A percentile compares a stretch with the other conserved stretches of the same genome.
Evolutionary conservation across 2,888 invertebrate species (phyloP).

Genomic region (Dione vanillae): DNA sequence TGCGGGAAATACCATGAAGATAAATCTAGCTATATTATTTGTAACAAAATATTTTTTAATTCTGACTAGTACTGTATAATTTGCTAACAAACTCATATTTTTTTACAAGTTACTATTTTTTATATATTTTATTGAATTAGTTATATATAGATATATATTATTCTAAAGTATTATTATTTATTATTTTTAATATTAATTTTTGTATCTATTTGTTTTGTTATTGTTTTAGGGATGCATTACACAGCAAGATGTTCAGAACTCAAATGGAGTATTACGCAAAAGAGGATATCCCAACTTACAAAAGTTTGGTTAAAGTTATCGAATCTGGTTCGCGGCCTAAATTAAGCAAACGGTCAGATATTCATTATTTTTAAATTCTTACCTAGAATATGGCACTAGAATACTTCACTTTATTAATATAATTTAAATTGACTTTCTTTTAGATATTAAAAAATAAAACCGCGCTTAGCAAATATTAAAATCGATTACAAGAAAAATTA

Average conservation of each 20-base stretch:
- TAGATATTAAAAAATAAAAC: too few species aligned
- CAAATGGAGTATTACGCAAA: constrained; percentile 70
- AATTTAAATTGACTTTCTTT: too few species aligned
- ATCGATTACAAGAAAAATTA: neutral
- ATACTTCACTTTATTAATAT: neutral
- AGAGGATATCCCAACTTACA: constrained; percentile 72
- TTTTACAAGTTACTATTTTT: too few species aligned
- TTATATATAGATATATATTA: too few species aligned
- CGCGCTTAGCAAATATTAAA: too few species aligned
- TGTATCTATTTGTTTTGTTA: neutral
- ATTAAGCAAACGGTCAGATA: constrained; percentile 64
- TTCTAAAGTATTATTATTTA: too few species aligned
- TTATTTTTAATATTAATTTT: too few species aligned
- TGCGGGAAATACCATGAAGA: neutral
- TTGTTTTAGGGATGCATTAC: constrained; percentile 69
- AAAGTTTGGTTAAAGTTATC: constrained; percentile 60
- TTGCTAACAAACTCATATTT: too few species aligned
- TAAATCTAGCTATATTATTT: neutral
- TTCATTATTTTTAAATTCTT: neutral
- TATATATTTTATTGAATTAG: too few species aligned
- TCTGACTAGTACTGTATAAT: too few species aligned
- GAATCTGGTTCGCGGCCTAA: constrained; percentile 57
- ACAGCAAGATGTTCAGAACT: constrained; percentile 73
- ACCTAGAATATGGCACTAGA: neutral
- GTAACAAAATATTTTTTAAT: too few species aligned